These are phyloP conservation scores for Osmerus eperlanus DNA, from an alignment of 2,113 vertebrate species.

Conservation along the genomic window DNA sequence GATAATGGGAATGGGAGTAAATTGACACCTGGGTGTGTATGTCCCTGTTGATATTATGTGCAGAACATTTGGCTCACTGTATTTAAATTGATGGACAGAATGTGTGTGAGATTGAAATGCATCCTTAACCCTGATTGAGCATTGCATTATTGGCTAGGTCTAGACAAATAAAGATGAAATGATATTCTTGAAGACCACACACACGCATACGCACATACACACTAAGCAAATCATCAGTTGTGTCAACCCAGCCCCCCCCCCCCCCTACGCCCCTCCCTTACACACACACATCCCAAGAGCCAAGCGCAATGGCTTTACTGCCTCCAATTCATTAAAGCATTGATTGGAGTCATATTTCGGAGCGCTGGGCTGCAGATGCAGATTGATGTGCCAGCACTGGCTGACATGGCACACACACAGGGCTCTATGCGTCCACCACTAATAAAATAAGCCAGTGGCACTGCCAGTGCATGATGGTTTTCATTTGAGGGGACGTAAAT, in stretches of 20 bases:
- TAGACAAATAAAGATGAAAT: background rate
- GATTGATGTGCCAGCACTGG: slow-evolving; percentile 54
- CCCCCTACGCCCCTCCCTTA: slow-evolving; percentile 23
- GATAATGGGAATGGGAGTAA: too few species aligned
- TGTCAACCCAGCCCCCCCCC: background rate
- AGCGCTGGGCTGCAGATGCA: slow-evolving; percentile 53
- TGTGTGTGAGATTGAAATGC: too few species aligned
- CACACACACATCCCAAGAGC: slow-evolving; percentile 32
- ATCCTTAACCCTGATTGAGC: background rate
- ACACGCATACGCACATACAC: background rate
- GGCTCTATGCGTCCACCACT: slow-evolving; percentile 40
- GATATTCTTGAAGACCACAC: slow-evolving; percentile 11
- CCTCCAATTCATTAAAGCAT: slow-evolving; percentile 47
- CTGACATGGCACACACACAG: slow-evolving; percentile 55
- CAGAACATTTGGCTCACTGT: too few species aligned
- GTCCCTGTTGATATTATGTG: too few species aligned
- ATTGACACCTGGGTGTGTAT: too few species aligned
- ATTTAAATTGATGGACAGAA: too few species aligned
- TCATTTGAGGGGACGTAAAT: slow-evolving; percentile 49
- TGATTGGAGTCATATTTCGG: slow-evolving; percentile 66
- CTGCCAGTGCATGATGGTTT: slow-evolving; percentile 46
- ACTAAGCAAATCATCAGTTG: background rate
- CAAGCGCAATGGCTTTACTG: slow-evolving; percentile 45
- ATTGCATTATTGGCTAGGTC: background rate
- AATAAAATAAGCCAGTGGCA: slow-evolving; percentile 44